These are phyloP conservation scores for Diplosoma virens DNA, from an alignment of 23 tunicate genomes.

Conservation along the genomic window DNA sequence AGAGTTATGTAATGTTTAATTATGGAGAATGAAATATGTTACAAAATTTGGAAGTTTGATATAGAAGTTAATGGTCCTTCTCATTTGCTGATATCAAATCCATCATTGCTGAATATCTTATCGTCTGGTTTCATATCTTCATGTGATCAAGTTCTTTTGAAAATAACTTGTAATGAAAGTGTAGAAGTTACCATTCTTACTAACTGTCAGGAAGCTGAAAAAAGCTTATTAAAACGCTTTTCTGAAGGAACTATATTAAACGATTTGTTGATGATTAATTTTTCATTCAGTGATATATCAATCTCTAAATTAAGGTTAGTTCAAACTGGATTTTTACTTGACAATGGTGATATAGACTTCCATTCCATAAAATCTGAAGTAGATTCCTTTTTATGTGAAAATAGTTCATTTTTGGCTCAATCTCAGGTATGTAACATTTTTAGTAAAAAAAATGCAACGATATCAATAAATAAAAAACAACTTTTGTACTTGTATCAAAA, in stretches of 20 bases:
- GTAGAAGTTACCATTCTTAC: neutral
- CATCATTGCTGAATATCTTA: neutral
- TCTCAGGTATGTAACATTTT: too few species aligned
- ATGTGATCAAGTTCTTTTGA: neutral
- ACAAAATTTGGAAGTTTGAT: slow-evolving; percentile 4
- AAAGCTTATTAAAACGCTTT: neutral
- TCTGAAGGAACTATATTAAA: neutral
- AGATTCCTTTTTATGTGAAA: too few species aligned
- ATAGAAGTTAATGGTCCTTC: neutral
- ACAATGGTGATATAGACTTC: neutral
- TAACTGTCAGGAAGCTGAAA: neutral
- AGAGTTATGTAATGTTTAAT: too few species aligned
- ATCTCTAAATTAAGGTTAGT: neutral
- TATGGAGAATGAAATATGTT: neutral
- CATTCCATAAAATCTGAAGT: neutral
- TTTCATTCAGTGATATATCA: neutral
- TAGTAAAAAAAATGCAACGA: too few species aligned
- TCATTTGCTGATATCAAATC: neutral
- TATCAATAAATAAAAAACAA: too few species aligned
- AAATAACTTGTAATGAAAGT: neutral
- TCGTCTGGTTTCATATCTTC: neutral
- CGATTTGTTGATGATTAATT: neutral
- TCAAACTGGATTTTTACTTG: neutral
- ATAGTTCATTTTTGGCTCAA: too few species aligned
- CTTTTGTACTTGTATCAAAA: too few species aligned